These are phyloP conservation scores for Drosophila dunni DNA, from an alignment of 1,140 invertebrate genomes.

Conservation along the genomic window DNA sequence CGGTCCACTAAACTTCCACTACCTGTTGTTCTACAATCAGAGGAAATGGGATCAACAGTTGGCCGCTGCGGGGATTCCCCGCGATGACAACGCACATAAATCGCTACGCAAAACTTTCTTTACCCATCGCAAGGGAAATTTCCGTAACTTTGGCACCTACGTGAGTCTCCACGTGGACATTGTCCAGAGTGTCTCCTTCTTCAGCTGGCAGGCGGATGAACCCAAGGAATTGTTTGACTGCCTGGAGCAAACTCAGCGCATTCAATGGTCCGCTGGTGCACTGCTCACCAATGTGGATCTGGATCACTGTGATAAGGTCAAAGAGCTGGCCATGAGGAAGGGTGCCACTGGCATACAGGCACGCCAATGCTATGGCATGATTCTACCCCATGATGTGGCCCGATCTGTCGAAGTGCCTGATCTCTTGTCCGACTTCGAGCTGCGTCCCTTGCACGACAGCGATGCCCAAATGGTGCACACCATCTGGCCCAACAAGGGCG, in stretches of 20 bases:
- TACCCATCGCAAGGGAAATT: slow-evolving; percentile 62
- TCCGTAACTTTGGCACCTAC: slow-evolving; percentile 71
- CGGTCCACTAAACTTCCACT: slow-evolving; percentile 64
- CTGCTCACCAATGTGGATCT: slow-evolving; percentile 70
- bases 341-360: slow-evolving; percentile 51
- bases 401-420: slow-evolving; percentile 37
- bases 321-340: slow-evolving; percentile 37
- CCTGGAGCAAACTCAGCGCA: slow-evolving; percentile 60
- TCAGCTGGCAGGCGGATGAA: slow-evolving; percentile 61
- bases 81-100: slow-evolving; percentile 33
- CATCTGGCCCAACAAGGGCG: slow-evolving; percentile 72
- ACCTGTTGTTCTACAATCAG: slow-evolving; percentile 73
- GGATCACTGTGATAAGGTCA: slow-evolving; percentile 46
- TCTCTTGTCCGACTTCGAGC: slow-evolving; percentile 59
- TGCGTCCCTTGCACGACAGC: slow-evolving; percentile 44
- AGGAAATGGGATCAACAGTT: slow-evolving; percentile 74
- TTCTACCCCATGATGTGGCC: slow-evolving; percentile 45
- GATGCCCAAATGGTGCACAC: slow-evolving; percentile 62
- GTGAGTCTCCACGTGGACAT: slow-evolving; percentile 72
- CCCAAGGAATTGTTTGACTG: slow-evolving; percentile 60
- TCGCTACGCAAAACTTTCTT: slow-evolving; percentile 73
- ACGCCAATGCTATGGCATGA: slow-evolving; percentile 61
- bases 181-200: slow-evolving; percentile 75
- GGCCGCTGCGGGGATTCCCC: slow-evolving; percentile 27
- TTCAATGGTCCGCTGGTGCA: slow-evolving; percentile 68